A percentile compares a stretch with the other conserved stretches of the same genome.
These are phyloP conservation scores for Numenius arquata DNA, from an alignment of 2,113 vertebrate species.

Conservation along the genomic window DNA sequence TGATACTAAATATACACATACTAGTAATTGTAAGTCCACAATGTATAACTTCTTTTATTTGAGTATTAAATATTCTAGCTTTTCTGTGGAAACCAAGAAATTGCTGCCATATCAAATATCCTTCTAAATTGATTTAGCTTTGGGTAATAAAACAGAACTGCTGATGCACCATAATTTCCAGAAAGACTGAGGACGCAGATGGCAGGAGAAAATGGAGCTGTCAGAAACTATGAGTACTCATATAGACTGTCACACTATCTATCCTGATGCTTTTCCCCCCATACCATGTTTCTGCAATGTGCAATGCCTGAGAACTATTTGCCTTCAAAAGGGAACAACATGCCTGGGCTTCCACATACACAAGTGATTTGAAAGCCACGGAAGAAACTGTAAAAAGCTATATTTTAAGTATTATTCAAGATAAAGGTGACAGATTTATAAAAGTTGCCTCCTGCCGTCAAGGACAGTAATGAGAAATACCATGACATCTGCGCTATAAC, in stretches of 20 bases:
- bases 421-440: neutral
- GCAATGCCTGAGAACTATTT: neutral
- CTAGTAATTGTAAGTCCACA: neutral
- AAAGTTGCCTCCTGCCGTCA: conserved; percentile 13
- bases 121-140: conserved; percentile 24
- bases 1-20: conserved; percentile 38
- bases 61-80: neutral
- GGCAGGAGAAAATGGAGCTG: conserved; percentile 51
- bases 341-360: neutral
- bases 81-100: conserved; percentile 24
- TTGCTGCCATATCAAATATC: conserved; percentile 43
- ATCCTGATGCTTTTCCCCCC: neutral
- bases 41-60: neutral
- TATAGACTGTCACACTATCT: conserved; percentile 4
- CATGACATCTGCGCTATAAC: neutral
- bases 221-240: conserved; percentile 45
- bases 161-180: conserved; percentile 14
- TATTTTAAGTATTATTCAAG: neutral
- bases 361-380: neutral
- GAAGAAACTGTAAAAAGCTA: conserved; percentile 3
- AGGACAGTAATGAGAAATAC: neutral
- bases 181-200: conserved; percentile 28
- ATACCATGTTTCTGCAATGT: neutral
- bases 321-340: neutral
- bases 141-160: conserved; percentile 59